These are phyloP conservation scores for Diabrotica balteata DNA, from an alignment of 2,888 invertebrate species.

Conservation along the genomic window DNA sequence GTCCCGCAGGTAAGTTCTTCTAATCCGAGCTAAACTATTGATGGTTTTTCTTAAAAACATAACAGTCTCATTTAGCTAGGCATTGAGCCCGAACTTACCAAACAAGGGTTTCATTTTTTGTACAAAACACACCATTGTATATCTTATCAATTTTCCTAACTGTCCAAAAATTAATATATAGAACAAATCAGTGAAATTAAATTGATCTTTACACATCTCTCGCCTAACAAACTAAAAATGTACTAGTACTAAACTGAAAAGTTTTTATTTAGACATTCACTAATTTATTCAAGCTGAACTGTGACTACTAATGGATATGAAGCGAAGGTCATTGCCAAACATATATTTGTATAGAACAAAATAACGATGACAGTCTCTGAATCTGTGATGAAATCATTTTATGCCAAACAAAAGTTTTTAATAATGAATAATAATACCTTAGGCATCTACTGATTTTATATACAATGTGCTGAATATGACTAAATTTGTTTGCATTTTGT, in stretches of 20 bases:
- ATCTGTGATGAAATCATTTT: slow-evolving; percentile 22
- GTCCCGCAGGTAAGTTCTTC: not conserved
- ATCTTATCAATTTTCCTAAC: slow-evolving; percentile 9
- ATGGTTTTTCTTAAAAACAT: slow-evolving; percentile 6
- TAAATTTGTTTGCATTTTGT: slow-evolving; percentile 5
- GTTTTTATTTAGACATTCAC: not conserved
- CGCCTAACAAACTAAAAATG: not conserved
- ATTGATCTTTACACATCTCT: not conserved
- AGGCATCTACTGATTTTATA: slow-evolving; percentile 12
- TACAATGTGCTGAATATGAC: slow-evolving; percentile 14
- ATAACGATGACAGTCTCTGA: slow-evolving; percentile 14
- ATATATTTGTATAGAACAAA: slow-evolving; percentile 1
- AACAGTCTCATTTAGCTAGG: slow-evolving; percentile 9
- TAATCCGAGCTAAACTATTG: slow-evolving; percentile 5
- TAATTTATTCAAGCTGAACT: slow-evolving; percentile 5
- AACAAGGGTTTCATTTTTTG: slow-evolving; percentile 7
- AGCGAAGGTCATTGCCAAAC: slow-evolving; percentile 8
- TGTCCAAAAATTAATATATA: slow-evolving; percentile 8
- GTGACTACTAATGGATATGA: slow-evolving; percentile 6
- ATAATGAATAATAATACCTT: slow-evolving; percentile 15
- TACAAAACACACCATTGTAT: slow-evolving; percentile 21
- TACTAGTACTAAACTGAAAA: not conserved
- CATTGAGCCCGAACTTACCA: not conserved
- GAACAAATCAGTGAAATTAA: slow-evolving; percentile 10
- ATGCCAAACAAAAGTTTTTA: slow-evolving; percentile 15